phyloP scores from a whole-genome alignment of 1,140 invertebrate genomes.

The Wiebesia pumilae region DNA sequence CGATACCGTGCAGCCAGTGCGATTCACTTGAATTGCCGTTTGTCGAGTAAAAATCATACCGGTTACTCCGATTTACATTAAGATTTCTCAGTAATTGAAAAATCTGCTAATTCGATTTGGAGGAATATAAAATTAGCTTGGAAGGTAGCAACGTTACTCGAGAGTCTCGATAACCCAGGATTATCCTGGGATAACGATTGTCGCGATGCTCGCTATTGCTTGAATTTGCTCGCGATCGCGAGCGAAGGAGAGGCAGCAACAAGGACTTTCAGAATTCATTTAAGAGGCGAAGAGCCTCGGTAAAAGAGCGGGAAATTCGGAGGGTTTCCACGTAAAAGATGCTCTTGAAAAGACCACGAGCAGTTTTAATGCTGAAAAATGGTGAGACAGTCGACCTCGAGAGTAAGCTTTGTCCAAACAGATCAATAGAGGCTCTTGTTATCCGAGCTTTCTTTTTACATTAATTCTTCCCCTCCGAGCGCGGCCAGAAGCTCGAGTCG shows the following conservation, averaged over 20 bases:
- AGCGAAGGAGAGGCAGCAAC: too few species aligned
- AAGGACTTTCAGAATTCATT: too few species aligned
- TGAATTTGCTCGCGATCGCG: too few species aligned
- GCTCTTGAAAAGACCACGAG: neutral
- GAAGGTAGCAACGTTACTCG: neutral
- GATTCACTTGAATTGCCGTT: too few species aligned
- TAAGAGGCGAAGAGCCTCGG: too few species aligned
- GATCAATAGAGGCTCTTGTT: slow-evolving; percentile 6
- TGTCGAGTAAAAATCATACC: too few species aligned
- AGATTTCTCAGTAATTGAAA: neutral
- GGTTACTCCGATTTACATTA: neutral
- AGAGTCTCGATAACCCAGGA: neutral
- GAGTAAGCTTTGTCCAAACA: neutral
- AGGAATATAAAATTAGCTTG: neutral
- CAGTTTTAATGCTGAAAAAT: slow-evolving; percentile 2
- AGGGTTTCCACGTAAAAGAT: neutral
- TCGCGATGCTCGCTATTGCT: too few species aligned
- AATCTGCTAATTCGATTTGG: neutral
- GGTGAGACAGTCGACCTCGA: neutral
- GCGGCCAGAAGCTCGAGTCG: neutral
- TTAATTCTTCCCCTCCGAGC: neutral
- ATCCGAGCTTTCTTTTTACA: neutral
- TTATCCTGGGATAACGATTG: neutral
- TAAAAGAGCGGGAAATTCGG: neutral
- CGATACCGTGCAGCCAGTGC: too few species aligned